Conservation (phyloP, 2,113 vertebrate genomes). For the Takifugu flavidus region DNA sequence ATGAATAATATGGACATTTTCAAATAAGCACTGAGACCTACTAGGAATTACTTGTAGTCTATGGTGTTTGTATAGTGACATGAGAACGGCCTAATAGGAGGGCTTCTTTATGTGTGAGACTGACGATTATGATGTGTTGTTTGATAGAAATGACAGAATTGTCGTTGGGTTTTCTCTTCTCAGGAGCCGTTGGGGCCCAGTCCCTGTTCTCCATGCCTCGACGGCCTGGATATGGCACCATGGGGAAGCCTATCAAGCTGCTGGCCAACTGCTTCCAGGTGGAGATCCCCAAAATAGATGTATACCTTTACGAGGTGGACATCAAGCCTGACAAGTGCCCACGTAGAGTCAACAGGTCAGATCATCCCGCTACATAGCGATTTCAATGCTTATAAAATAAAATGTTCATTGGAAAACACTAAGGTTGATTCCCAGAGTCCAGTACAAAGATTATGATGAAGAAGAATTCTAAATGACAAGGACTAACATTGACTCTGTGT, state of each 20-base stretch:
- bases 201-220: conserved; percentile 97
- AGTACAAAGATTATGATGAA: not conserved
- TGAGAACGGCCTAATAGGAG: no score
- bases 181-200: conserved; percentile 98
- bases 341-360: conserved; percentile 94
- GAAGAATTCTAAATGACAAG: not conserved
- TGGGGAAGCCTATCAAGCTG: conserved; percentile 99
- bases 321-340: conserved; percentile 99
- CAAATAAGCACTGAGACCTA: no score
- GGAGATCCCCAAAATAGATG: conserved; percentile 99
- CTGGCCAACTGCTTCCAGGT: conserved; percentile 99
- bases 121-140: no score
- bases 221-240: conserved; percentile 98
- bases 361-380: not conserved
- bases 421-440: no score
- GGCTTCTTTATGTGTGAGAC: no score
- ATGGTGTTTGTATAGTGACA: not conserved
- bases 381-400: not conserved
- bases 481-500: not conserved
- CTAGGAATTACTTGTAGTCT: no score
- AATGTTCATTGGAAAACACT: not conserved
- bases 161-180: not conserved
- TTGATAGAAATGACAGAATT: no score
- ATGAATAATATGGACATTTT: no score
- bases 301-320: conserved; percentile 99